Percentiles rank a stretch among this genome's conserved stretches.
These are phyloP conservation scores for Alfaro cultratus DNA, from an alignment of 2,797 vertebrate genomes.

Conservation along the genomic window DNA sequence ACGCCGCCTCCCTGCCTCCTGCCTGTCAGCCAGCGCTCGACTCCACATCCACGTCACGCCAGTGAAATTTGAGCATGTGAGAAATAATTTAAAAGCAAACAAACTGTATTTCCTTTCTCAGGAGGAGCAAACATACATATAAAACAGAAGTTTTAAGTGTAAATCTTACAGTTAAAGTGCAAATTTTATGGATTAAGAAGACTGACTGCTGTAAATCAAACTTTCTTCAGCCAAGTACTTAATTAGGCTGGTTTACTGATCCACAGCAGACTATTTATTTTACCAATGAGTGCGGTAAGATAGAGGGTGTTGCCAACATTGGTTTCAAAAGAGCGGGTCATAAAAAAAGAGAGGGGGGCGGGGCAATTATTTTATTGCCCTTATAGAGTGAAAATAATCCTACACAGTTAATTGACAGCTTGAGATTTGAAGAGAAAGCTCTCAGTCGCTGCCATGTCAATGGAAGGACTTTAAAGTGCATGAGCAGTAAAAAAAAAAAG, in stretches of 20 bases:
- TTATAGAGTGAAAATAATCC: background rate
- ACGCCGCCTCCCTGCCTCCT: background rate
- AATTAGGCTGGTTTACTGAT: conserved; percentile 4
- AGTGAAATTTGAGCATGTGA: background rate
- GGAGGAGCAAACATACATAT: background rate
- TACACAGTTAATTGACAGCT: background rate
- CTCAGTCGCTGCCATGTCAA: background rate
- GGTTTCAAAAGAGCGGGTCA: background rate
- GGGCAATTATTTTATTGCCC: background rate
- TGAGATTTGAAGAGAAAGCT: background rate
- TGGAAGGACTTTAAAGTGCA: background rate
- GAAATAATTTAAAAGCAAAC: background rate
- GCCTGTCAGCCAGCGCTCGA: background rate
- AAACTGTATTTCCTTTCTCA: background rate
- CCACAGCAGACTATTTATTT: conserved; percentile 2
- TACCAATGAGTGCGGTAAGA: background rate
- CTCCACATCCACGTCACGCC: background rate
- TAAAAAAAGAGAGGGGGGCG: background rate
- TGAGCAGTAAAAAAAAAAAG: background rate
- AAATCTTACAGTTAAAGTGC: background rate
- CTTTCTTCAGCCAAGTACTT: background rate
- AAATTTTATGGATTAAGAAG: background rate
- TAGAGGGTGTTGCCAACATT: background rate
- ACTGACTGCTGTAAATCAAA: background rate
- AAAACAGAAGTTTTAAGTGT: background rate